phyloP scores from a whole-genome alignment of 2,888 invertebrate species.

The Himalopsyche anomala region DNA sequence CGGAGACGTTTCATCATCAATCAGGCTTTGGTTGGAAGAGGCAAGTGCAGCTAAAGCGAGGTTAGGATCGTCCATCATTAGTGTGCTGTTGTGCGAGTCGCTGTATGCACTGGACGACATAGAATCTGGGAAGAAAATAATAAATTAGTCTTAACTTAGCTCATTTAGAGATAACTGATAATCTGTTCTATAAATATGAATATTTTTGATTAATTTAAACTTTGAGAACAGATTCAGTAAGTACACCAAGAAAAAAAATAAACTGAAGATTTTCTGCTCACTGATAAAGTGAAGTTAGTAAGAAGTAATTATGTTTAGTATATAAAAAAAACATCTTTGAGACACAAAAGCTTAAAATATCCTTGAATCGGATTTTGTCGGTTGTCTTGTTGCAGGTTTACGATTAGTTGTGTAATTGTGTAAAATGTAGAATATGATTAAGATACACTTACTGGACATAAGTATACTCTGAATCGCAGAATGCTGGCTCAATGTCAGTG shows the following conservation, averaged over 20 bases:
- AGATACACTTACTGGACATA: conserved; percentile 71
- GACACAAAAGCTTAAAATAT: too few species aligned
- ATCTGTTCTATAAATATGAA: too few species aligned
- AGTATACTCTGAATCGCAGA: conserved; percentile 73
- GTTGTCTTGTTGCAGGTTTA: background rate
- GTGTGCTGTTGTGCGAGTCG: conserved; percentile 70
- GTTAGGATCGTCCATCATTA: conserved; percentile 83
- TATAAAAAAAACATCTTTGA: background rate
- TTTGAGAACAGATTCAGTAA: too few species aligned
- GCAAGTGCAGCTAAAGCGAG: conserved; percentile 86
- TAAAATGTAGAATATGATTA: background rate
- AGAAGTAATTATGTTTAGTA: background rate
- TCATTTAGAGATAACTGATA: too few species aligned
- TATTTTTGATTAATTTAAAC: too few species aligned
- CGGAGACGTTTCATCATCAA: conserved; percentile 91
- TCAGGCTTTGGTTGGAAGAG: conserved; percentile 81
- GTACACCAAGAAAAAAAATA: too few species aligned
- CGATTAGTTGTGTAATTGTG: background rate
- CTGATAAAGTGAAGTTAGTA: background rate
- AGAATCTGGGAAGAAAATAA: conserved; percentile 70
- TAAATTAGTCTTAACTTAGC: background rate
- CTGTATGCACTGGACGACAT: conserved; percentile 77
- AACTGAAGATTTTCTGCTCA: too few species aligned
- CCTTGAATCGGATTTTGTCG: too few species aligned
- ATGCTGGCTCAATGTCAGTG: conserved; percentile 73